phyloP scores from a whole-genome alignment of 2,888 invertebrate species.

The Drosophila lacicola region DNA sequence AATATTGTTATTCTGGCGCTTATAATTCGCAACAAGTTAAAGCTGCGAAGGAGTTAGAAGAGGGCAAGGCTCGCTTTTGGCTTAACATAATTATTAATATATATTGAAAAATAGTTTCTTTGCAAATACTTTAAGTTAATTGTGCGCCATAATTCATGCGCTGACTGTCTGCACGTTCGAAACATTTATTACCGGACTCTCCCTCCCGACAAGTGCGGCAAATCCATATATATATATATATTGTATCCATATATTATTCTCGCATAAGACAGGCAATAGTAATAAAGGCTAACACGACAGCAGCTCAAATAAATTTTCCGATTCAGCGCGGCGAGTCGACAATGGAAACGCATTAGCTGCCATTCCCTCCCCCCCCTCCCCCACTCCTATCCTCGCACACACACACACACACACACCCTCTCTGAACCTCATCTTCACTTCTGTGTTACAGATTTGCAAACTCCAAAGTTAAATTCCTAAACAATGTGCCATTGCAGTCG shows the following conservation, averaged over 20 bases:
- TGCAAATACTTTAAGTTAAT: conserved; percentile 35
- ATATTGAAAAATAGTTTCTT: conserved; percentile 9
- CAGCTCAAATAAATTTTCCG: conserved; percentile 66
- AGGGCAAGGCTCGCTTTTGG: too few species aligned
- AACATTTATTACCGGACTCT: conserved; percentile 43
- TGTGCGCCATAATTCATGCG: conserved; percentile 43
- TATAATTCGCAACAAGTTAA: too few species aligned
- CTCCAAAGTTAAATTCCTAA: conserved; percentile 35
- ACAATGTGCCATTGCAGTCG: conserved; percentile 31
- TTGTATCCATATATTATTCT: conserved; percentile 43
- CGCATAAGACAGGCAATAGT: conserved; percentile 71
- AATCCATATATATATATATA: conserved; percentile 58
- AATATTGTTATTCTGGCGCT: too few species aligned
- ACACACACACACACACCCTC: neutral
- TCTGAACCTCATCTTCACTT: neutral
- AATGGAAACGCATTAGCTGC: conserved; percentile 75
- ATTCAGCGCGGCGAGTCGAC: conserved; percentile 58
- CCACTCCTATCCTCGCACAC: too few species aligned
- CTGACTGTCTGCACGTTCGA: conserved; percentile 47
- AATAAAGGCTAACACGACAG: conserved; percentile 66
- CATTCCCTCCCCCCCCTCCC: neutral
- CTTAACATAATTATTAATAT: too few species aligned
- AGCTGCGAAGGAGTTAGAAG: too few species aligned
- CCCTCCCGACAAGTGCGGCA: conserved; percentile 17
- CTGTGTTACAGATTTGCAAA: conserved; percentile 23